Percentiles rank a stretch among this genome's conserved stretches.
Evolutionary conservation across 2,113 vertebrate species (phyloP).

Genomic region (Fregetta grallaria): DNA sequence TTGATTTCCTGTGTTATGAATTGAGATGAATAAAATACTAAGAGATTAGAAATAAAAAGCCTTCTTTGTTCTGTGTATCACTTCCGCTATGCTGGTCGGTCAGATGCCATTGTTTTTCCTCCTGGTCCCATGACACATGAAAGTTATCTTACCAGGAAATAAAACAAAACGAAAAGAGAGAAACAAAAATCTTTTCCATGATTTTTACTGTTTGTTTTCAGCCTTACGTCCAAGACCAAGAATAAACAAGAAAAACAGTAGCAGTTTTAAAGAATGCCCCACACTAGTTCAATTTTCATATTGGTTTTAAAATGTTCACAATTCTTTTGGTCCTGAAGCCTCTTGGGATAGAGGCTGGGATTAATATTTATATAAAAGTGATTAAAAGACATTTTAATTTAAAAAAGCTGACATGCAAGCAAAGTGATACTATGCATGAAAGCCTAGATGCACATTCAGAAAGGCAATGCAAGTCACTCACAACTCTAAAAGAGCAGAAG

Average conservation of each 20-base stretch:
- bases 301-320: neutral
- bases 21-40: neutral
- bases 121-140: neutral
- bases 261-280: neutral
- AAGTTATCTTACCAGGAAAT: neutral
- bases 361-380: neutral
- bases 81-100: neutral
- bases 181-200: neutral
- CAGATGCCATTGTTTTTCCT: conserved; percentile 11
- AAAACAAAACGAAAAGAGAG: neutral
- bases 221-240: neutral
- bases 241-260: neutral
- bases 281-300: neutral
- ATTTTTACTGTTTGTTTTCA: neutral
- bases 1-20: conserved; percentile 45
- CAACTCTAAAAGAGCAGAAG: neutral
- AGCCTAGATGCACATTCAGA: neutral
- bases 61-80: conserved; percentile 7
- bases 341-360: neutral
- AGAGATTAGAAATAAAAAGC: neutral
- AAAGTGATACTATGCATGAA: neutral
- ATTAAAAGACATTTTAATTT: neutral
- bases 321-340: neutral
- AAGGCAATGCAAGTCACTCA: neutral
- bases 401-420: neutral